Evolutionary conservation across 2,888 invertebrate species (phyloP).

Genomic region (Chouioia cunea): DNA sequence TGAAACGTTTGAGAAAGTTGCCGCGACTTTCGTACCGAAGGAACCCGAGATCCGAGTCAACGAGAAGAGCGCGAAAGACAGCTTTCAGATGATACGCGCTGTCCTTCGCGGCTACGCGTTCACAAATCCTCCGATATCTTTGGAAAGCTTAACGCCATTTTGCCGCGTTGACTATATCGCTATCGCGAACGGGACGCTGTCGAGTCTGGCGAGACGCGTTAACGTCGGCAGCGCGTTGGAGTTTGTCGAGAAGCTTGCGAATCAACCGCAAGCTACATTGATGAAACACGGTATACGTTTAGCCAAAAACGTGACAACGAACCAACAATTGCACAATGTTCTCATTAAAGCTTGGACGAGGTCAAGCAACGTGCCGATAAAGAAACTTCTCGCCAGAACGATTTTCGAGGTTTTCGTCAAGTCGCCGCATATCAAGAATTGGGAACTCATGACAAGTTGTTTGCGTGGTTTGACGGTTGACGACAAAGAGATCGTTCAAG

Average conservation of each 20-base stretch:
- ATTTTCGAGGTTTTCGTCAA: slow-evolving; percentile 14
- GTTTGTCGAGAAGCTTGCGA: not conserved
- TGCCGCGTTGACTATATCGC: slow-evolving; percentile 8
- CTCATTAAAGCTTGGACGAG: not conserved
- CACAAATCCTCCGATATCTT: slow-evolving; percentile 12
- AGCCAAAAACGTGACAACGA: not conserved
- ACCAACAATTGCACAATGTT: not conserved
- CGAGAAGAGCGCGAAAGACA: not conserved
- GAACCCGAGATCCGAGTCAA: not conserved
- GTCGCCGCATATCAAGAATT: slow-evolving; percentile 5
- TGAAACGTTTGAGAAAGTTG: not conserved
- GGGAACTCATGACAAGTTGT: slow-evolving; percentile 20
- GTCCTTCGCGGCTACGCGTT: not conserved
- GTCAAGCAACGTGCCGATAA: not conserved
- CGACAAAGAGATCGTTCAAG: not conserved
- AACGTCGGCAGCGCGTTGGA: not conserved
- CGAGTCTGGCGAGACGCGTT: not conserved
- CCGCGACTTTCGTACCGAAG: not conserved
- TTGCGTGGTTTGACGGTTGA: slow-evolving; percentile 1
- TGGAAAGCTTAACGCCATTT: slow-evolving; percentile 2
- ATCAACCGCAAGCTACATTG: not conserved
- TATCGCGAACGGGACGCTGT: not conserved
- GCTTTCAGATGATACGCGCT: not conserved
- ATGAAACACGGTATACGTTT: slow-evolving; percentile 9
- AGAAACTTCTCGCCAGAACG: not conserved